A percentile compares a stretch with the other conserved stretches of the same genome.
phyloP scores from a whole-genome alignment of 1,140 invertebrate genomes.

The Alviniconcha marisindica region DNA sequence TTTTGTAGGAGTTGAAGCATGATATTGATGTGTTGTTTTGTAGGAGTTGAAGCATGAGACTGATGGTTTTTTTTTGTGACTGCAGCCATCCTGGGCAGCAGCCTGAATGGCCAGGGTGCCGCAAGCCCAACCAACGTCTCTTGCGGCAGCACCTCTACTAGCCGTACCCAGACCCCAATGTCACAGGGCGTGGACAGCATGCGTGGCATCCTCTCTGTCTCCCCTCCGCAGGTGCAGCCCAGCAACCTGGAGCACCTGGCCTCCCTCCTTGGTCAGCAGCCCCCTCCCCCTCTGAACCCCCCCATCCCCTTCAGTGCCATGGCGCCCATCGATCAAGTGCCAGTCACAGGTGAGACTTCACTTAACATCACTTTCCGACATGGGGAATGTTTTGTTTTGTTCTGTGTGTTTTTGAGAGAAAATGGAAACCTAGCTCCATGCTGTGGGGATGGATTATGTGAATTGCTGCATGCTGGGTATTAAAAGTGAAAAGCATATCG shows the following conservation, averaged over 20 bases:
- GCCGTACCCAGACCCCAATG: slow-evolving; percentile 29
- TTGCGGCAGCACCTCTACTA: slow-evolving; percentile 11
- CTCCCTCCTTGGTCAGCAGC: slow-evolving; percentile 2
- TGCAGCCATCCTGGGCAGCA: slow-evolving; percentile 25
- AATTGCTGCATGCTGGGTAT: too few relatives aligned
- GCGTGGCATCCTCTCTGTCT: slow-evolving; percentile 11
- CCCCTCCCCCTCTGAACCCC: slow-evolving; percentile 19
- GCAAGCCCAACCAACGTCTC: not conserved
- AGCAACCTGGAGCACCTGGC: slow-evolving; percentile 32
- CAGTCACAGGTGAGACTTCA: slow-evolving; percentile 18
- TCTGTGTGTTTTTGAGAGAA: too few relatives aligned
- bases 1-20: too few relatives aligned
- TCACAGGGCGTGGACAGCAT: not conserved
- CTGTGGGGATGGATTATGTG: too few relatives aligned
- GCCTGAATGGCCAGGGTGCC: not conserved
- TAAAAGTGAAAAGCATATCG: too few relatives aligned
- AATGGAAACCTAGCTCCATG: too few relatives aligned
- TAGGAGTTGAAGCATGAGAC: too few relatives aligned
- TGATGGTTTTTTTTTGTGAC: not conserved
- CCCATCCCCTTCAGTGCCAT: slow-evolving; percentile 14
- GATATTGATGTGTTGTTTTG: too few relatives aligned
- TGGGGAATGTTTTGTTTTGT: too few relatives aligned
- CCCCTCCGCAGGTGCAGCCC: slow-evolving; percentile 33
- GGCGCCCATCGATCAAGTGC: not conserved
- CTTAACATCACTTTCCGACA: too few relatives aligned